phyloP scores from a whole-genome alignment of 2,797 vertebrate genomes.

The Chloroceryle inda region DNA sequence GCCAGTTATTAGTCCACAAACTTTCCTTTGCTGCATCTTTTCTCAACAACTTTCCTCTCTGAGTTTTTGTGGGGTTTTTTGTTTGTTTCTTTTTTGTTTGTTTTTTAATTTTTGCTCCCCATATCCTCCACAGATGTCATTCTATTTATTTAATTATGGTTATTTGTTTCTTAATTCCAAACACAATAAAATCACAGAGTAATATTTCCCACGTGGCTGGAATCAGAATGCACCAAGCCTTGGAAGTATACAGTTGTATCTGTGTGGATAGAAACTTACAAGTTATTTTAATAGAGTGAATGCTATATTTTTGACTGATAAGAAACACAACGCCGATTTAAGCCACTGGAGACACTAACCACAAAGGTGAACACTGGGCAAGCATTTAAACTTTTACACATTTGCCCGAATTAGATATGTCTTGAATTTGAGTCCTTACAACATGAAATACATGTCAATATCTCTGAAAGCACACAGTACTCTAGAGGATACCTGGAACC shows the following conservation, averaged over 20 bases:
- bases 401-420: background rate
- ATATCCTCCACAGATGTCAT: accelerated
- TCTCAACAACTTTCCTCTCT: background rate
- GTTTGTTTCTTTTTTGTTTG: background rate
- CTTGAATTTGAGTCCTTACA: background rate
- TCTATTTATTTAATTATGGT: background rate
- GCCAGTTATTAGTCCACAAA: background rate
- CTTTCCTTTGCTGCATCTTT: background rate
- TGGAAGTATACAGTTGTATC: background rate
- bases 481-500: background rate
- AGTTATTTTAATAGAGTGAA: background rate
- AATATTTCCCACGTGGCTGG: background rate
- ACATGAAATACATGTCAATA: background rate
- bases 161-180: background rate
- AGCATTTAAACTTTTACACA: background rate
- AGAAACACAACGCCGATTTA: background rate
- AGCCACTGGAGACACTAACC: background rate
- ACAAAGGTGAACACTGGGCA: background rate
- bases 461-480: background rate
- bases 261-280: background rate
- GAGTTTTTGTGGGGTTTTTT: background rate
- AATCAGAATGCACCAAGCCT: background rate
- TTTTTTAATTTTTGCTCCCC: accelerated
- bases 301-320: background rate
- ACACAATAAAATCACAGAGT: background rate